Conservation (phyloP, 2,113 vertebrate genomes). For the Daubentonia madagascariensis region DNA sequence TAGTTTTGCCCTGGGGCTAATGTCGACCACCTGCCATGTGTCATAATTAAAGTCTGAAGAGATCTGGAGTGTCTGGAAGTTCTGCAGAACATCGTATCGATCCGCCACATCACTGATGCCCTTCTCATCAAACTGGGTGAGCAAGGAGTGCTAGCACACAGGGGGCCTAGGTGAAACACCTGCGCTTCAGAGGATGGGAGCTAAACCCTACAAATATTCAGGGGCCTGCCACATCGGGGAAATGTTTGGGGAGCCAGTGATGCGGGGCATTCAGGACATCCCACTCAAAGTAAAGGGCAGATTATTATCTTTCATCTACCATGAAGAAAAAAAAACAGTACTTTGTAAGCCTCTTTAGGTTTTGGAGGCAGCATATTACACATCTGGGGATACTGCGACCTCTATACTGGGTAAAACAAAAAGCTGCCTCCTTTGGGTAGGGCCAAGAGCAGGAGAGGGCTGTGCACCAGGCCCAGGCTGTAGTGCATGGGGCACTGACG, state of each 20-base stretch:
- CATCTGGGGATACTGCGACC: background rate
- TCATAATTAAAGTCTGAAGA: background rate
- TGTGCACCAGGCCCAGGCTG: background rate
- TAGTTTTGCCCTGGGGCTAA: background rate
- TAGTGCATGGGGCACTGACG: background rate
- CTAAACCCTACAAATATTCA: background rate
- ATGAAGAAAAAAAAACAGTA: background rate
- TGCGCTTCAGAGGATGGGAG: background rate
- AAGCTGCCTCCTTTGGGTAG: background rate
- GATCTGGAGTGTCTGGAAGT: background rate
- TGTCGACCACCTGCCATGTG: rapidly evolving
- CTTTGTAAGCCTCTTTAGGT: background rate
- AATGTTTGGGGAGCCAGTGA: background rate
- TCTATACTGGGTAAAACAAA: background rate
- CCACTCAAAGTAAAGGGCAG: background rate
- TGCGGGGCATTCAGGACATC: background rate
- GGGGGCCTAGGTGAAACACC: too few relatives aligned
- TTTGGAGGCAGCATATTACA: background rate
- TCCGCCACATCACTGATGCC: rapidly evolving
- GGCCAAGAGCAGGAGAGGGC: background rate
- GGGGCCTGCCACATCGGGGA: background rate
- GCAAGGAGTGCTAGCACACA: rapidly evolving
- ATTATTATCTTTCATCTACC: rapidly evolving
- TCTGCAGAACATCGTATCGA: background rate
- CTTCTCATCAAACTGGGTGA: background rate